Evolutionary conservation across 2,113 vertebrate genomes (phyloP).

Genomic region (Rhineura floridana): DNA sequence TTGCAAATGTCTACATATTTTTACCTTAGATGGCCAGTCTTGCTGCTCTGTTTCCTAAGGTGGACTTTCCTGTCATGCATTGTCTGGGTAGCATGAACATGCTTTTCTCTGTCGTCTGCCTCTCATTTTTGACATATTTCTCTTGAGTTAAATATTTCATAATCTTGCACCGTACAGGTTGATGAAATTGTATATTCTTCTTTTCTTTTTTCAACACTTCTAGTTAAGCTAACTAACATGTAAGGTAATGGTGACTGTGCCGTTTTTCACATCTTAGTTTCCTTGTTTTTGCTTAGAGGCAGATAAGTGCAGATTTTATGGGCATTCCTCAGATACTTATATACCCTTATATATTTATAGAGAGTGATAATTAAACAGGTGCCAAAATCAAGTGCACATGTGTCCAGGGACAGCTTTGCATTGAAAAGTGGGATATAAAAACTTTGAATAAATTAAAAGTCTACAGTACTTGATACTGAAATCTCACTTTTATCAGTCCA

Average conservation of each 20-base stretch:
- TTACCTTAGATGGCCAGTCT: background rate
- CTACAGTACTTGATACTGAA: background rate
- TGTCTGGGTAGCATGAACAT: background rate
- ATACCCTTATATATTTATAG: background rate
- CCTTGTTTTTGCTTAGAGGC: background rate
- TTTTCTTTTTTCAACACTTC: background rate
- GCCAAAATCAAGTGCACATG: background rate
- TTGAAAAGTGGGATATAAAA: background rate
- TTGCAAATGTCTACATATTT: background rate
- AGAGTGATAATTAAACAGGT: background rate
- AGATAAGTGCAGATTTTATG: background rate
- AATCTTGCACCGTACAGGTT: background rate
- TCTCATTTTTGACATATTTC: background rate
- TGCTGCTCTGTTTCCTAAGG: background rate
- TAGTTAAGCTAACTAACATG: background rate
- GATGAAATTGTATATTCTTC: too few species aligned
- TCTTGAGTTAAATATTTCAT: background rate
- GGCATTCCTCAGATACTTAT: background rate
- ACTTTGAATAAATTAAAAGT: background rate
- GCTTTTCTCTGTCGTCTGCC: background rate
- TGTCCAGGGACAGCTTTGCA: background rate
- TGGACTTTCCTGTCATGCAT: conserved; percentile 5
- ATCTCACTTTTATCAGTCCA: background rate
- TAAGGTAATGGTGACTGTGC: background rate
- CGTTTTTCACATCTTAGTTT: background rate